Base-by-base conservation (phyloP, 2,113 vertebrate genomes). In the Ptychochromis oligacanthus region DNA sequence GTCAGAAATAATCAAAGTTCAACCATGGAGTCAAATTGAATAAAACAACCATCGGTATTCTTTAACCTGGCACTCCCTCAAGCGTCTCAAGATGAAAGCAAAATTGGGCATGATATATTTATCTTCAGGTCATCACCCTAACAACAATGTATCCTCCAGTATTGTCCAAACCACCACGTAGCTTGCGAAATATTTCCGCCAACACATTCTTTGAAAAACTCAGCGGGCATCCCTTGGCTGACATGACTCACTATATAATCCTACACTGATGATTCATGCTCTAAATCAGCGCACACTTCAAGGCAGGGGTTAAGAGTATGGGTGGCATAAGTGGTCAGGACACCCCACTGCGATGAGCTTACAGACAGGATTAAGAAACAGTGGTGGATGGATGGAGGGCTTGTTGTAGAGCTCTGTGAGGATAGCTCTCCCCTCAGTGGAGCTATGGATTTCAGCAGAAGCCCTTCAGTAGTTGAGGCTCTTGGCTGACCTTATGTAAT, bases 261-360 rank as follows among this genome's bases (percentile, higher is more conserved):
- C 93, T 54, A 93, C 92, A 85, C 85, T 70, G 83, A 91, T 93
- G 94, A 95, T 89, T 94, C 93, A 95, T 49, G 86, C 80, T 67
- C 60, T 54, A 82, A 89, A 88, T 75, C 83, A 55, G 84, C 77
- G 13, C 83, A 70, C 75, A 72, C 80, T 89, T 82, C 1, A 22
- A 93, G 85, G 88, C 89, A 81, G 83, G 85, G 89, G 91, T 93
- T 88, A 87, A 87, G 90, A 91, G 87, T 88, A 92, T 89, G 88
- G 87, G 92, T 92, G 91, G 93, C 65, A 80, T 84, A 76, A 85
- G 90, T 80, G 88, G 88, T 84, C 90, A 91, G 91, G 92, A 93
- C 87, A 65, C 87, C 89, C 91, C 56, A 72, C 87, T 84, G 92
- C 4, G 84, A 74, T 83, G 79, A 31, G 81, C 26, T 91, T 88